phyloP scores from a whole-genome alignment of 2,888 invertebrate genomes.

The Bibio marci region DNA sequence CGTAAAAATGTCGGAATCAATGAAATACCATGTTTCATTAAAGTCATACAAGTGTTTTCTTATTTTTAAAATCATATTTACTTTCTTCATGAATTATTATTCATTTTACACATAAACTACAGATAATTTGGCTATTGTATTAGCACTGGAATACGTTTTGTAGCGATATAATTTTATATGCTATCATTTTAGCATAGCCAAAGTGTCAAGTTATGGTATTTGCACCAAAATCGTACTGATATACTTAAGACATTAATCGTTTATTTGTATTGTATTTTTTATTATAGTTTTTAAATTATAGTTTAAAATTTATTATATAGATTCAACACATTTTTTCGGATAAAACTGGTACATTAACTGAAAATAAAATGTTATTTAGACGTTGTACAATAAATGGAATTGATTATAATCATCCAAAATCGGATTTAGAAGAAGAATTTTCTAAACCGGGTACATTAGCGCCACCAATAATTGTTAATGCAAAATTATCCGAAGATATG shows the following conservation, averaged over 20 bases:
- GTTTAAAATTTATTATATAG: slow-evolving; percentile 4
- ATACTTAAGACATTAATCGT: background rate
- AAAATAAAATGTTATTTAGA: slow-evolving; percentile 94
- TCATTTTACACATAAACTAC: too few relatives aligned
- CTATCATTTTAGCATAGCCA: too few relatives aligned
- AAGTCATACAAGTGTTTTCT: too few relatives aligned
- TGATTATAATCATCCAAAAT: slow-evolving; percentile 72
- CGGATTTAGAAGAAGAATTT: slow-evolving; percentile 42
- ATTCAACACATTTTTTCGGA: slow-evolving; percentile 90
- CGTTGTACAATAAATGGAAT: slow-evolving; percentile 76
- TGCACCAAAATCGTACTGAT: too few relatives aligned
- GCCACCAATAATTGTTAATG: slow-evolving; percentile 32
- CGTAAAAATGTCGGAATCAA: too few relatives aligned
- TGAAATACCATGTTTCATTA: too few relatives aligned
- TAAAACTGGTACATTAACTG: slow-evolving; percentile 94
- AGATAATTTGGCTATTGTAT: too few relatives aligned
- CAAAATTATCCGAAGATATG: slow-evolving; percentile 35
- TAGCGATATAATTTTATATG: too few relatives aligned
- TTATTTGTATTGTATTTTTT: slow-evolving; percentile 1
- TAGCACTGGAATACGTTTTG: too few relatives aligned
- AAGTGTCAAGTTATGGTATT: too few relatives aligned
- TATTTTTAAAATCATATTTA: too few relatives aligned
- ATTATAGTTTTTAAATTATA: background rate
- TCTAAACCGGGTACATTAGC: slow-evolving; percentile 32
- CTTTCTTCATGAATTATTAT: too few relatives aligned